A percentile compares a stretch with the other conserved stretches of the same genome.
These are phyloP conservation scores for Stichopus chloronotus DNA, from an alignment of 35 echinoderm and acorn worm species.

Conservation along the genomic window DNA sequence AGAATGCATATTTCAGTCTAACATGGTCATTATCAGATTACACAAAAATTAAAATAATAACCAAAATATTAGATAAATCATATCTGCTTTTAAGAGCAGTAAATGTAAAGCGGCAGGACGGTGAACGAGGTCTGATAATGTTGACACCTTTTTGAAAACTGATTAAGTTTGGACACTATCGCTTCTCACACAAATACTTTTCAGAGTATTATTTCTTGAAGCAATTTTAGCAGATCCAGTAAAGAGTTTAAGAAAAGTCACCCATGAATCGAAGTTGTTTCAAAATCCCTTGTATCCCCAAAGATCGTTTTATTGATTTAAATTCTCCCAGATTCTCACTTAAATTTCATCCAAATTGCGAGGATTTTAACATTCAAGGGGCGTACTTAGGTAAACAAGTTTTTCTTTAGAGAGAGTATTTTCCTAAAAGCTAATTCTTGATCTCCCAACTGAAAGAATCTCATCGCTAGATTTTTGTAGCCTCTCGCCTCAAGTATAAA, in stretches of 20 bases:
- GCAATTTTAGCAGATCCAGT: no score
- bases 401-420: not conserved
- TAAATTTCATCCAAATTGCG: not conserved
- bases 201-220: no score
- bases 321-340: conserved; percentile 18
- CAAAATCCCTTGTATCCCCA: not conserved
- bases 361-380: not conserved
- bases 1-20: no score
- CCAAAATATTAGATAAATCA: no score
- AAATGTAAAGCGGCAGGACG: no score
- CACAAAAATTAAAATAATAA: no score
- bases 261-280: not conserved
- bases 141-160: no score
- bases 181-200: no score
- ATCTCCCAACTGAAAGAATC: not conserved
- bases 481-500: not conserved
- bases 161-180: no score
- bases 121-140: no score
- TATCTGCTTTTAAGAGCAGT: no score
- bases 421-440: not conserved
- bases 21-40: no score
- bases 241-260: not conserved
- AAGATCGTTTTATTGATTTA: conserved; percentile 11
- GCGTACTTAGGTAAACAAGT: not conserved
- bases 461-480: not conserved